Evolutionary conservation across 2,888 invertebrate genomes (phyloP).

Genomic region (Liopterus haemorrhoidalis): DNA sequence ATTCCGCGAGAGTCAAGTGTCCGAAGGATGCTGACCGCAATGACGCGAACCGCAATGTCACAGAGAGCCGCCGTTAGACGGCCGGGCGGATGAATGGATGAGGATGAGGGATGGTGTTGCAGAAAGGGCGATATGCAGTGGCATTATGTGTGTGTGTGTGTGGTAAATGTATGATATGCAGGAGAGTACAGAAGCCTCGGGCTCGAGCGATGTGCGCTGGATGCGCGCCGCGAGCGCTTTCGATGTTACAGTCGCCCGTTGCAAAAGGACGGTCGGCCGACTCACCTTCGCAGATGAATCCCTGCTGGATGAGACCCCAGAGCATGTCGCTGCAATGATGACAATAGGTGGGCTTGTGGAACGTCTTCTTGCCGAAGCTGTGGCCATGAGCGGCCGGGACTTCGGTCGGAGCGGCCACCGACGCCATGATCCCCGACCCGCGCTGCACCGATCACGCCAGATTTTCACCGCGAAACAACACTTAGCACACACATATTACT

Average conservation of each 20-base stretch:
- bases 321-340: constrained; percentile 99
- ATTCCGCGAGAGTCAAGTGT: too few species aligned
- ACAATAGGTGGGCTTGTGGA: constrained; percentile 99
- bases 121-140: too few species aligned
- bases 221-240: constrained; percentile 8
- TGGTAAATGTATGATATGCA: neutral
- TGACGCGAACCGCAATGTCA: too few species aligned
- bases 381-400: constrained; percentile 73
- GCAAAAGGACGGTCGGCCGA: constrained; percentile 27
- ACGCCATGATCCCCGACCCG: constrained; percentile 56
- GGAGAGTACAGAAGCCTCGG: neutral
- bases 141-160: constrained; percentile 15
- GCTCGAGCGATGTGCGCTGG: neutral
- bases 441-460: constrained; percentile 54
- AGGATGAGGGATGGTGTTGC: too few species aligned
- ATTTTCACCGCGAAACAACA: constrained; percentile 54
- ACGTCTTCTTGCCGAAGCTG: constrained; percentile 99
- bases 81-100: too few species aligned
- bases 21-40: too few species aligned
- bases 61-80: too few species aligned
- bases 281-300: constrained; percentile 99
- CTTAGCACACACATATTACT: constrained; percentile 48
- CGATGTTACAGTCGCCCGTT: constrained; percentile 3
- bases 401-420: constrained; percentile 46
- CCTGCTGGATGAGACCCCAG: constrained; percentile 99